phyloP scores from a whole-genome alignment of 2,113 vertebrate species.

The Dasyornis broadbenti region DNA sequence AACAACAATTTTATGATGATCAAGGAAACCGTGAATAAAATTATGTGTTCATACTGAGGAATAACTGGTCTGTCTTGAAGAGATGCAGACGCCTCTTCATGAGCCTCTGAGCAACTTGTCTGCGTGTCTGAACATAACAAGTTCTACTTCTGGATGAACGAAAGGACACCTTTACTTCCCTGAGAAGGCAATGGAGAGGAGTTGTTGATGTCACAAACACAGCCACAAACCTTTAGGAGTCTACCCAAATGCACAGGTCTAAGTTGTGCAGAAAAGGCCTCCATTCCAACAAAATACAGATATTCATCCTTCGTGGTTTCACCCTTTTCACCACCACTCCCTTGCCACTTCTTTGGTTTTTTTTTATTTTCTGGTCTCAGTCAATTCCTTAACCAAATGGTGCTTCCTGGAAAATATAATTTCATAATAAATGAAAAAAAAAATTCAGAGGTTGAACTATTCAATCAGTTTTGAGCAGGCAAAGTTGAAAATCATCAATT shows the following conservation, averaged over 20 bases:
- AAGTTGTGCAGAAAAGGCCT: not conserved
- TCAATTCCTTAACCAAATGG: not conserved
- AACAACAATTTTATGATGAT: not conserved
- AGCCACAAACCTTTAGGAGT: not conserved
- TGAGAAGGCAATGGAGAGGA: not conserved
- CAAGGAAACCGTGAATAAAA: not conserved
- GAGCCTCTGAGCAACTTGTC: not conserved
- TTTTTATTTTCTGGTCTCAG: not conserved
- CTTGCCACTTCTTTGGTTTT: not conserved
- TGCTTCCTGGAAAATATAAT: not conserved
- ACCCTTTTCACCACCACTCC: not conserved
- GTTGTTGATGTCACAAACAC: not conserved
- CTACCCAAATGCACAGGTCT: not conserved
- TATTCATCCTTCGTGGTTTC: not conserved
- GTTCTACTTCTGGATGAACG: not conserved
- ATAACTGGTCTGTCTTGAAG: not conserved
- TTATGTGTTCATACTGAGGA: not conserved
- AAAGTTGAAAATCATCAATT: not conserved
- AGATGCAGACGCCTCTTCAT: not conserved
- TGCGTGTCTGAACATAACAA: rapidly evolving
- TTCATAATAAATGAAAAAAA: not conserved
- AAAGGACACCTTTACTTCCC: not conserved
- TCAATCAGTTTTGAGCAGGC: not conserved
- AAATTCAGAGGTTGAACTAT: not conserved
- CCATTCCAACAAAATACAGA: not conserved